Evolutionary conservation across 2,113 vertebrate genomes (phyloP), one percentile per base, ranked within the genome.

Genomic region (Psammodynastes pulverulentus): DNA sequence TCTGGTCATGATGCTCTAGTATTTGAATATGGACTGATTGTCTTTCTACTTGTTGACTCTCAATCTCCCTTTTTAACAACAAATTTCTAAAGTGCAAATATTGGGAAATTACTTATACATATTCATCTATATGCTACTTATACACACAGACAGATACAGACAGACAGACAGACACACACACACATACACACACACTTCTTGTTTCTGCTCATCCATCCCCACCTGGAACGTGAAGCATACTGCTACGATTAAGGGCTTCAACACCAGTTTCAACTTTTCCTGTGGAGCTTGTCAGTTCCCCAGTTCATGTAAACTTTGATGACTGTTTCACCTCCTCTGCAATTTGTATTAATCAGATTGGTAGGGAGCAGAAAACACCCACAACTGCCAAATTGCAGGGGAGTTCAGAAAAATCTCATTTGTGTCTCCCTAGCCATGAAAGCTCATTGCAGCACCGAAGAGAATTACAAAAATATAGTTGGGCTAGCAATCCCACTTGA

Each of bases 381-480:
- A 49, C 58, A 23, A n/a, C 49, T 48, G 29, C 79, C 54, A 89
- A 52, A 58, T 53, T 89, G 93, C 54, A 94, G 91, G 94, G 0
- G 93, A 93, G 87, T 79, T 93, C 91, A 93, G 93, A 94, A 89
- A 96, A 94, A 90, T 87, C 92, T 91, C 39, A 43, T 94, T 94
- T 53, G 39, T 79, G 89, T 94, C 94, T 95, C 93, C 53, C 34
- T 93, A 92, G 0, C 0, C 0, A 5, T 95, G 96, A 97, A 97
- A 97, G 96, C 95, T 96, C 96, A 97, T 96, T 95, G 95, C 97
- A 97, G 97, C 97, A 98, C 96, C 96, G 94, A 96, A 96, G 96
- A 94, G 92, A 95, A 95, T 96, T 98, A 98, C 86, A 98, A 98
- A 98, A 98, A 97, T 98, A 98, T 94, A 97, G 88, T 93, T 96